Evolutionary conservation across 1,140 invertebrate genomes (phyloP), one percentile per base, ranked within the genome.

Genomic region (Drosophila subpulchrella): DNA sequence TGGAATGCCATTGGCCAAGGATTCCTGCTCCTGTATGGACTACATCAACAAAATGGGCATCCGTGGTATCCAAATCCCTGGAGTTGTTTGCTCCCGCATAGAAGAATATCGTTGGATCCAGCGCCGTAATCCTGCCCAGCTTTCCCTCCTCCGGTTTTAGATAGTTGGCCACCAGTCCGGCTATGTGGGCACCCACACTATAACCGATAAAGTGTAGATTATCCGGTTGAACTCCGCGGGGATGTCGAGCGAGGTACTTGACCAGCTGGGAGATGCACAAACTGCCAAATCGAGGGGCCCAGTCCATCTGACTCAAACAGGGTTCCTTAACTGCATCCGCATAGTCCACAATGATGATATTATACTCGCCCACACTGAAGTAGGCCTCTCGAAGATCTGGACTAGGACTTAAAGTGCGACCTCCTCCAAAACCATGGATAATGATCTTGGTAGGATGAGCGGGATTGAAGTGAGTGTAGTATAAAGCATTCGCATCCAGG

Each of bases 21-120:
- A 97, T 96, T 0, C 96, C 96, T 0, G 96, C 97, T 36, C 97
- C 97, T 0, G 97, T 98, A 90, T 98, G 97, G 50, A 98, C 94
- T 24, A 98, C 95, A 92, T 98, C 97, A 20, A 98, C 97, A 91
- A 98, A 98, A 73, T 96, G 93, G 0, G 97, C 97, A 92, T 98
- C 97, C 1, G 95, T 94, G 44, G 95, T 94, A 92, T 98, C 97
- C 75, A 98, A 93, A 78, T 98, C 97, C 42, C 96, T 94, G 13
- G 96, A 96, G 8, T 95, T 93, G 80, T 97, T 97, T 58, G 94
- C 95, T 13, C 96, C 96, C 94, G 96, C 96, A 91, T 96, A 97
- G 91, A 96, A 96, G 50, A 96, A 94, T 89, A 97, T 97, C 3
- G 96, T 97, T 38, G 96, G 96, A 93, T 97, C 96, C 55, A 97